A percentile compares a stretch with the other conserved stretches of the same genome.
Evolutionary conservation across 2,888 invertebrate species (phyloP).

Genomic region (Ichneumon xanthorius): DNA sequence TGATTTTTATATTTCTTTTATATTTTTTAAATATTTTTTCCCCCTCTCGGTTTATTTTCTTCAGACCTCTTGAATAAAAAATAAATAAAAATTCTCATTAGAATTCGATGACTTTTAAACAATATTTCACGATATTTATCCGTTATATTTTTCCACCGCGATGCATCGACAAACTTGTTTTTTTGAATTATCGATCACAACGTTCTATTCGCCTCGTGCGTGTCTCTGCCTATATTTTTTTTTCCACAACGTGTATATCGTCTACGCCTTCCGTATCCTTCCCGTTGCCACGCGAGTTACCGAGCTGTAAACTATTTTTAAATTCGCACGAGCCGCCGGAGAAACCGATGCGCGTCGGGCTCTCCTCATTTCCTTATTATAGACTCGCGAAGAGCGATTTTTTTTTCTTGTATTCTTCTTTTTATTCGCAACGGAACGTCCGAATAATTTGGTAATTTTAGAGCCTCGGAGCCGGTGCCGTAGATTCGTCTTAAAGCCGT

Average conservation of each 20-base stretch:
- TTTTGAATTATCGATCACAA: background rate
- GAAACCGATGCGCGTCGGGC: background rate
- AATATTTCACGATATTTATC: background rate
- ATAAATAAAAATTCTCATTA: background rate
- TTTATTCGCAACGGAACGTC: background rate
- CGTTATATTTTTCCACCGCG: conserved; percentile 2
- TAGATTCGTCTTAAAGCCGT: background rate
- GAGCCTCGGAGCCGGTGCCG: background rate
- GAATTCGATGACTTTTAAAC: background rate
- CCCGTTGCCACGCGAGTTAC: background rate
- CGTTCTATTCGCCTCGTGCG: background rate
- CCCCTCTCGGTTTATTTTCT: background rate
- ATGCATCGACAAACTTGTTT: background rate
- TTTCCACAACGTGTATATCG: background rate
- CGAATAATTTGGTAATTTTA: conserved; percentile 1
- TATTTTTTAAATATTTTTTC: background rate
- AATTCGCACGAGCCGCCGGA: background rate
- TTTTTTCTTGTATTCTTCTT: background rate
- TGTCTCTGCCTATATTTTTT: background rate
- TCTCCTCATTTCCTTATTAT: conserved; percentile 4
- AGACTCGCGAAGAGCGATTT: background rate
- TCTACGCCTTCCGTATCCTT: background rate
- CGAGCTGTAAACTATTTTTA: conserved; percentile 18
- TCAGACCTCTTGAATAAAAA: background rate
- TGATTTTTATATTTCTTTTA: background rate